Base-by-base conservation (phyloP, 2,888 invertebrate species). In the Brachyopa scutellaris region DNA sequence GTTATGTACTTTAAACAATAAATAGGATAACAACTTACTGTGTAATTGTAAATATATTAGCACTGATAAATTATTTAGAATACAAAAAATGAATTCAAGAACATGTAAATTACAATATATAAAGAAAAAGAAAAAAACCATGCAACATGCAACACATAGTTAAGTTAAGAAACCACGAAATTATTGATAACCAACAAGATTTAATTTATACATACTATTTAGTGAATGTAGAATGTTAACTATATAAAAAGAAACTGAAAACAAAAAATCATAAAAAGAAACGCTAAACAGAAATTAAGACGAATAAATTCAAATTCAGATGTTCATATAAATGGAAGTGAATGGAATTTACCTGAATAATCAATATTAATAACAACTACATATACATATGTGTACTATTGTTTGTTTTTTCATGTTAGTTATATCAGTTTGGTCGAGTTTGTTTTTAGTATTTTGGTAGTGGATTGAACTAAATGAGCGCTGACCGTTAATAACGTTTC, bases 61-160 rank as follows among this genome's bases (percentile, higher is more conserved):
- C 82, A 82, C 82, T 82, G 82, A 82, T 82, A 82, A 82, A 82
- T 82, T 82, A 82, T 82, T 82, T 82, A 82, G 82, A 66, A 59
- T 55, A 70, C n/a, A 40, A 67, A 47, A 66, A 51, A 53, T 38
- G 36, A 76, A 67, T 55, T 17, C 67, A 67, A 55, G 2, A 45
- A 55, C 42, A 45, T 67, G 67, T 67, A 67, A 55, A 67, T 67
- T 67, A 45, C n/a, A 49, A 42, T 17, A 40, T 51, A 55, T 49
- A 51, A 42, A 36, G 1, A 42, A 47, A 53, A 64, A 33, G 13
- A 45, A 23, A 33, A 36, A n/a, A n/a, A n/a, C n/a, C 51, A 80
- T 69, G 76, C 69, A 76, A 59, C 51, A 55, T 55, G 31, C 4
- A 49, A 42, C 11, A 42, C 11, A 57, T 47, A 55, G 61, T 6